A percentile compares a stretch with the other conserved stretches of the same genome.
phyloP scores from a whole-genome alignment of 2,888 invertebrate species.

The Heliothis peltigera region DNA sequence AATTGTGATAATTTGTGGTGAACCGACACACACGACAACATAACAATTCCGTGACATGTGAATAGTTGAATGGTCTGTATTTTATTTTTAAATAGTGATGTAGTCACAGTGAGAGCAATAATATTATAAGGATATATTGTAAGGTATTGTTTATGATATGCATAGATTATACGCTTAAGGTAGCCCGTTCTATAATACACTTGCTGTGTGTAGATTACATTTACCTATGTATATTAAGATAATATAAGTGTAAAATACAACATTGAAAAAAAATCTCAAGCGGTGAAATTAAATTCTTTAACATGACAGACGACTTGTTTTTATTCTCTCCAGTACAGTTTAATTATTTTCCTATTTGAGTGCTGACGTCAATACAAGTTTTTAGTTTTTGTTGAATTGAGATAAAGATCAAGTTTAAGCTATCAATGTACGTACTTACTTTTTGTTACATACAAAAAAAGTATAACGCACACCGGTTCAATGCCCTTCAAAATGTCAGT shows the following conservation, averaged over 20 bases:
- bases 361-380: slow-evolving; percentile 46
- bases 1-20: slow-evolving; percentile 46
- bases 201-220: background rate
- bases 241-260: slow-evolving; percentile 11
- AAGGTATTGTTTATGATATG: slow-evolving; percentile 3
- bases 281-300: slow-evolving; percentile 20
- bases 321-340: slow-evolving; percentile 10
- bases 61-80: slow-evolving; percentile 30
- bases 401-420: slow-evolving; percentile 1
- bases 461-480: slow-evolving; percentile 14
- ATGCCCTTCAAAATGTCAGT: slow-evolving; percentile 15
- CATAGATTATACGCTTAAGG: background rate
- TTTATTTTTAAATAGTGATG: slow-evolving; percentile 21
- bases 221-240: slow-evolving; percentile 9
- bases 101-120: slow-evolving; percentile 21
- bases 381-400: slow-evolving; percentile 27
- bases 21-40: slow-evolving; percentile 35
- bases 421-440: background rate
- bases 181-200: background rate
- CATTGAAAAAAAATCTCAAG: slow-evolving; percentile 10
- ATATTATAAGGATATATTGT: slow-evolving; percentile 15
- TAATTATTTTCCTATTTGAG: slow-evolving; percentile 23
- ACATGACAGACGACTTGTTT: slow-evolving; percentile 25
- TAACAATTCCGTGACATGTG: slow-evolving; percentile 44
- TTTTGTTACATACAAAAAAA: slow-evolving; percentile 2